Conservation (phyloP, 2,888 invertebrate species). For the Lingula anatina region DNA sequence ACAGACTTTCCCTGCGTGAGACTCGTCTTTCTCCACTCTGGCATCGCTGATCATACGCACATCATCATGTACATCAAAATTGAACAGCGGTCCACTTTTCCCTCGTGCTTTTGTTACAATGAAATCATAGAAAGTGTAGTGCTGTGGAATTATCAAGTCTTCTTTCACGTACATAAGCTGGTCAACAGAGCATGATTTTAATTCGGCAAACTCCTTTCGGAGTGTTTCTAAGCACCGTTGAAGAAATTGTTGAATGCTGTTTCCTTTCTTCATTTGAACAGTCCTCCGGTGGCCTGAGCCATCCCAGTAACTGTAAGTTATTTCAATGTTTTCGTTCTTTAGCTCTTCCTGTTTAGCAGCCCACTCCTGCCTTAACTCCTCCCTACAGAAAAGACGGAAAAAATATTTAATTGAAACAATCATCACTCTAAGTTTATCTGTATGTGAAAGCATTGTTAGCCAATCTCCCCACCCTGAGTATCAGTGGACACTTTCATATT, state of each 20-base stretch:
- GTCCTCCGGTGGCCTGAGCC: conserved; percentile 80
- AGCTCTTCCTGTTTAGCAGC: conserved; percentile 88
- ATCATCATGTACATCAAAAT: conserved; percentile 96
- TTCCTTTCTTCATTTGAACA: conserved; percentile 85
- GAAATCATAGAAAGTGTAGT: conserved; percentile 98
- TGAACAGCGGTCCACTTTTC: conserved; percentile 93
- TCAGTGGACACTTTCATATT: too few relatives aligned
- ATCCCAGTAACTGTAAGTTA: conserved; percentile 99
- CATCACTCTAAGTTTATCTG: too few relatives aligned
- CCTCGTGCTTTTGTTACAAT: conserved; percentile 99
- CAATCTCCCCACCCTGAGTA: too few relatives aligned
- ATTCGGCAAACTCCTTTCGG: conserved; percentile 90
- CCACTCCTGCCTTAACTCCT: conserved; percentile 69
- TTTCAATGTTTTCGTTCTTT: conserved; percentile 94
- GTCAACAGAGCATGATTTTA: conserved; percentile 94
- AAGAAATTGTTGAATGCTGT: conserved; percentile 56
- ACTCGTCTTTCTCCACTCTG: conserved; percentile 93
- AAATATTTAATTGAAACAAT: too few relatives aligned
- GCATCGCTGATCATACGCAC: conserved; percentile 67
- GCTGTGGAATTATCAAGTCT: conserved; percentile 96
- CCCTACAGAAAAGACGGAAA: conserved; percentile 23
- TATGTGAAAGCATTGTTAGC: too few relatives aligned
- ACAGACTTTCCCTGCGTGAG: conserved; percentile 86
- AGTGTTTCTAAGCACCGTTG: conserved; percentile 54
- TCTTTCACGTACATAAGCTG: conserved; percentile 99